phyloP scores from a whole-genome alignment of 2,113 vertebrate species.

The Eleginops maclovinus region DNA sequence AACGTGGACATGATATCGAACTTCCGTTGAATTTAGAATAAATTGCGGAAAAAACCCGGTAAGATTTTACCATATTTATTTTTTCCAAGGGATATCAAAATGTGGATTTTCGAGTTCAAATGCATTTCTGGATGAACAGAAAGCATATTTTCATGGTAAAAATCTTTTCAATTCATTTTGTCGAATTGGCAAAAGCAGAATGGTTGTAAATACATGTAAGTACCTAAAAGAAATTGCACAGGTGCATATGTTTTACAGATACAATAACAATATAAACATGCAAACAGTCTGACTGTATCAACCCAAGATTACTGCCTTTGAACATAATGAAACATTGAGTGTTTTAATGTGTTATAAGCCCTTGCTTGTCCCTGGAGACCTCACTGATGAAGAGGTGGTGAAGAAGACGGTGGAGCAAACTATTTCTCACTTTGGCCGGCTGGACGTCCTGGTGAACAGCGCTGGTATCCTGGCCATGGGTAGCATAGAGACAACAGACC shows the following conservation, averaged over 20 bases:
- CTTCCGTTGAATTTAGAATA: neutral
- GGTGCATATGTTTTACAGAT: no score
- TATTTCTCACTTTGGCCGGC: slow-evolving; percentile 77
- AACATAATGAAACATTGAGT: neutral
- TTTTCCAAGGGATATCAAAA: neutral
- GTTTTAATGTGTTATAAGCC: slow-evolving; percentile 67
- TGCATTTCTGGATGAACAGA: neutral
- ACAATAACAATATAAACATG: neutral
- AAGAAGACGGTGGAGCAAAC: slow-evolving; percentile 80
- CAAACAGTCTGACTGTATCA: neutral
- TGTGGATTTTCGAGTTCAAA: neutral
- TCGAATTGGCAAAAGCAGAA: neutral
- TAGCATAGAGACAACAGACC: slow-evolving; percentile 81
- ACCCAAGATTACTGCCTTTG: neutral
- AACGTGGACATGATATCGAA: neutral
- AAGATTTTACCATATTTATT: no score
- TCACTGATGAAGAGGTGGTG: slow-evolving; percentile 83
- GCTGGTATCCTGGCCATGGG: slow-evolving; percentile 86
- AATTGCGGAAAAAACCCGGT: no score
- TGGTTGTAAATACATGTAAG: neutral
- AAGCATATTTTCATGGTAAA: neutral
- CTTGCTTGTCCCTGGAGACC: slow-evolving; percentile 83
- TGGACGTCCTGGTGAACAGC: slow-evolving; percentile 86
- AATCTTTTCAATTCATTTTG: neutral
- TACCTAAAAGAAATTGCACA: no score